Base-by-base conservation (phyloP, 2,888 invertebrate species). In the Cyaniris semiargus region DNA sequence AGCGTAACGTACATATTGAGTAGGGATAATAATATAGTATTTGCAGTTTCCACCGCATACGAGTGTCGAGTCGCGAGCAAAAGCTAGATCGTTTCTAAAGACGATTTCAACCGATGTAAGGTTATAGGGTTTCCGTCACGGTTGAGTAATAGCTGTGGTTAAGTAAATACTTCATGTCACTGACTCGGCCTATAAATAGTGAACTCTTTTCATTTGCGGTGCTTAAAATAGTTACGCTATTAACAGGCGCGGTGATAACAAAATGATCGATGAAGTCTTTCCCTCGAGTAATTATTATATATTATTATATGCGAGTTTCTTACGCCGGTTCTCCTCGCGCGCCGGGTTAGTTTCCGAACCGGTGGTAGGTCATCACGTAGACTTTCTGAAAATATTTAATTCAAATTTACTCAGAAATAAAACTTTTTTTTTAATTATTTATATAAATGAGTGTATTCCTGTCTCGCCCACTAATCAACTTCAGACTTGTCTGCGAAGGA, bases 231-330 rank as follows among this genome's bases (percentile, higher is more conserved):
- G 84, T 81, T 78, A 77, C 78, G 84, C 87, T 91, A 91, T 90
- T 89, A 88, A 88, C 85, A 89, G 87, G 88, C 86, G 87, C 87
- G 85, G 86, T 89, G 90, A 88, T 89, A 91, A 85, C 84, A 48
- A 85, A 87, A 88, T 90, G 90, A 91, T 86, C 81, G 83, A 87
- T 86, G 84, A 82, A 84, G 84, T 82, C 81, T 83, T 85, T 82
- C 83, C 82, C 81, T 81, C 85, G 83, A 85, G 18, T 88, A 88
- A 90, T 89, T 89, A 89, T n/a, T n/a, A n/a, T n/a, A n/a, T n/a
- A n/a, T n/a, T n/a, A n/a, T n/a, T 44, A 44, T 44, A 44, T 13
- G 44, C 44, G 44, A 13, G 44, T 44, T 10, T 44, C 44, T 44
- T 44, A 44, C 10, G 10, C 44, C 10, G 44, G 44, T 44, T 44